Evolutionary conservation across 2,113 vertebrate genomes (phyloP), one percentile per base, ranked within the genome.

Genomic region (Macquaria australasica): DNA sequence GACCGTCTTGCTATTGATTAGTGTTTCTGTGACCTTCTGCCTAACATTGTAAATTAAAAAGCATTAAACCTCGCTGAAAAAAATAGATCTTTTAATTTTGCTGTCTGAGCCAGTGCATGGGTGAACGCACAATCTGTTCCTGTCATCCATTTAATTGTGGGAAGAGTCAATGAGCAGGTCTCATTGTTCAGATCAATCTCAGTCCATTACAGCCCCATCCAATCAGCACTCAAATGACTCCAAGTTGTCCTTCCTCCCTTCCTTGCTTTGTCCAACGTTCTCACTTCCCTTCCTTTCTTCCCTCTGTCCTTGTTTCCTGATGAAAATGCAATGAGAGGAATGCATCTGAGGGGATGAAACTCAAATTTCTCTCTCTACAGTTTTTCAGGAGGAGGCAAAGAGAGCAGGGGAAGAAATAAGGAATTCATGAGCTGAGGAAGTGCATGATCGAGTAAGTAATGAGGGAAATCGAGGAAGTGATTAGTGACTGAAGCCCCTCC

Each of bases 121-220:
- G 69, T 87, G 72, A 73, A 82, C 67, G 82, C 60, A 56, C 56
- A 34, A 51, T 73, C 84, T 82, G 73, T 45, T 28, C 58, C 51
- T 66, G 72, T 83, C 55, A 55, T 59, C 48, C 56, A 45, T 81
- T 48, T 84, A 72, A 77, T 45, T 83, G 70, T 25, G n/a, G 63
- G 77, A 59, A n/a, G 63, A 62, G 81, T 78, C 78, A 85, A 64
- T 90, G 94, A 95, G 93, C 93, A 81, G 87, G 94, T 90, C 90
- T 94, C 89, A 88, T 92, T 85, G 71, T 84, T 84, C 64, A 39
- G 70, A 88, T 86, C 73, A 41, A 82, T 89, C 81, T 79, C 76
- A 79, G 59, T 89, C 51, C 55, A 88, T 78, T 59, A 78, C 66
- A 66, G 21, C 62, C 3, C 89, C 76, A 55, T 84, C 77, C 85